These are phyloP conservation scores for Gasterosteus nipponicus DNA, from an alignment of 2,113 vertebrate genomes.

Conservation along the genomic window DNA sequence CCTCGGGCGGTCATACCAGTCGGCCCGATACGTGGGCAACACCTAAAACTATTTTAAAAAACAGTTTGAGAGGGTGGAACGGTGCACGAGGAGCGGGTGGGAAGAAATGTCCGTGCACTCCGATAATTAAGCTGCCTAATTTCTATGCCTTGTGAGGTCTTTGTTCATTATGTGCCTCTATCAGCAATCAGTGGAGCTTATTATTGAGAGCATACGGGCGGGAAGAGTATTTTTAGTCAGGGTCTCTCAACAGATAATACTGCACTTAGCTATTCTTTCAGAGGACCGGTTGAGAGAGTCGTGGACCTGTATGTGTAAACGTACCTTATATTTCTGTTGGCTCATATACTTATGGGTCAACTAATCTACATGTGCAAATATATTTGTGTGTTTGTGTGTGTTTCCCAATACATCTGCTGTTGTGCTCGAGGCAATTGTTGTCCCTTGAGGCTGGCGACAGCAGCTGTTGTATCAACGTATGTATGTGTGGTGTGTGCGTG, in stretches of 20 bases:
- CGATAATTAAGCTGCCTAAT: slow-evolving; percentile 69
- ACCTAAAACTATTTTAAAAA: slow-evolving; percentile 48
- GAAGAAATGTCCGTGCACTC: slow-evolving; percentile 52
- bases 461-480: slow-evolving; percentile 68
- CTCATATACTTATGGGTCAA: not conserved
- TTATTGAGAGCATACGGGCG: slow-evolving; percentile 54
- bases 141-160: slow-evolving; percentile 61
- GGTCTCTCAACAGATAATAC: slow-evolving; percentile 34
- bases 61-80: slow-evolving; percentile 38
- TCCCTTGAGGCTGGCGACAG: slow-evolving; percentile 59
- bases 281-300: not conserved
- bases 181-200: slow-evolving; percentile 69
- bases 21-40: slow-evolving; percentile 45
- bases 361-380: slow-evolving; percentile 37
- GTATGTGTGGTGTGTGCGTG: slow-evolving; percentile 37
- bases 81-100: slow-evolving; percentile 23
- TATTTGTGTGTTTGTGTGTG: slow-evolving; percentile 38
- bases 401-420: slow-evolving; percentile 62
- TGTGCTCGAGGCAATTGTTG: slow-evolving; percentile 44
- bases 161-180: slow-evolving; percentile 70
- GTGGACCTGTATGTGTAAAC: not conserved
- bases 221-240: slow-evolving; percentile 55
- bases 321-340: not conserved
- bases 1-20: slow-evolving; percentile 20
- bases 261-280: slow-evolving; percentile 13